These are phyloP conservation scores for Polyommatus icarus DNA, from an alignment of 2,888 invertebrate genomes.

Conservation along the genomic window DNA sequence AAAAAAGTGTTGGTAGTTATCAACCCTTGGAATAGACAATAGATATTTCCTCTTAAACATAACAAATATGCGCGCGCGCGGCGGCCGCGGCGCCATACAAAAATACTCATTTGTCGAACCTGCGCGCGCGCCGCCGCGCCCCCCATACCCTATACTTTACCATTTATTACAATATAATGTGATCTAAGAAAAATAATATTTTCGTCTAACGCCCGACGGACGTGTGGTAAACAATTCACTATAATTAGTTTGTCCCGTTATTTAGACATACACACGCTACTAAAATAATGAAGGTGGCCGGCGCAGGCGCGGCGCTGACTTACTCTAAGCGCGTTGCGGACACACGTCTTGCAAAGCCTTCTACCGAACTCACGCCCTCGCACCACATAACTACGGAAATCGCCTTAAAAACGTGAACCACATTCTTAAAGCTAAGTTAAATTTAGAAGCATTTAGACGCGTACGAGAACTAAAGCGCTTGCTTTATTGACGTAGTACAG, in stretches of 20 bases:
- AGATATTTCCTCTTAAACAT: constrained; percentile 81
- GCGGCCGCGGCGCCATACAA: constrained; percentile 64
- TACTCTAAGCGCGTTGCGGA: constrained; percentile 39
- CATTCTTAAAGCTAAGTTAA: constrained; percentile 17
- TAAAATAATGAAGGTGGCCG: constrained; percentile 49
- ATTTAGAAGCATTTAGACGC: constrained; percentile 22
- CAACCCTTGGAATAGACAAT: constrained; percentile 81
- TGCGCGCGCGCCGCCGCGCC: constrained; percentile 41
- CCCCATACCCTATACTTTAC: constrained; percentile 67
- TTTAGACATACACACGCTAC: constrained; percentile 67
- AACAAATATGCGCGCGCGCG: constrained; percentile 67
- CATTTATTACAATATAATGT: constrained; percentile 79
- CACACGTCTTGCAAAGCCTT: constrained; percentile 41
- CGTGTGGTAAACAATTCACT: constrained; percentile 77
- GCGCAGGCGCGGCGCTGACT: constrained; percentile 42
- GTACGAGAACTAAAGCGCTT: constrained; percentile 34
- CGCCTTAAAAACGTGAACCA: constrained; percentile 10
- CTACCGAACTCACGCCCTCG: constrained; percentile 35
- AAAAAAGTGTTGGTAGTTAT: constrained; percentile 81
- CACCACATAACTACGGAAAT: constrained; percentile 41
- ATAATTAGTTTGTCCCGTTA: constrained; percentile 70
- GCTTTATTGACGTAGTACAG: constrained; percentile 47
- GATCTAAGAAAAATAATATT: constrained; percentile 81
- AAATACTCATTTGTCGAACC: constrained; percentile 66
- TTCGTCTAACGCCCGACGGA: constrained; percentile 73